Conservation (phyloP, 2,888 invertebrate genomes). For the Osmoderma eremita region DNA sequence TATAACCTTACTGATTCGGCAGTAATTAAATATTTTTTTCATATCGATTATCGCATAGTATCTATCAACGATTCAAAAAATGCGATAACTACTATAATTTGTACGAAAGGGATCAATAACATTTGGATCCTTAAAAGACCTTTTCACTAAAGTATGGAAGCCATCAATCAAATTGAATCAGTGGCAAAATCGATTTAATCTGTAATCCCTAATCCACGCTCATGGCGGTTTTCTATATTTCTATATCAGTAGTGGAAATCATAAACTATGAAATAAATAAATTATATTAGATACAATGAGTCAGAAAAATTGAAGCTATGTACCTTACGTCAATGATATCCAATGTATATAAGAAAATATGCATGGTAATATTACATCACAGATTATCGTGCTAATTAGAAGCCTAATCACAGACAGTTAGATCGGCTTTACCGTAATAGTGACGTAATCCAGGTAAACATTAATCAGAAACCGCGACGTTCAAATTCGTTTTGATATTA, state of each 20-base stretch:
- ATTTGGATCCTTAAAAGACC: neutral
- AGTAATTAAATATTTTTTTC: too few species aligned
- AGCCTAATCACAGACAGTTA: conserved; percentile 1
- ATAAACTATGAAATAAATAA: conserved; percentile 2
- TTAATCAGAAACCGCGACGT: conserved; percentile 6
- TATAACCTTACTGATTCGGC: too few species aligned
- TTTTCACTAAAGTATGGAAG: neutral
- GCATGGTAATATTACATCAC: neutral
- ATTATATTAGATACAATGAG: neutral
- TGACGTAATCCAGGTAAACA: conserved; percentile 1
- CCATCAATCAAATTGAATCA: conserved; percentile 6
- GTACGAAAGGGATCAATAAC: neutral
- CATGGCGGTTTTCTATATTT: too few species aligned
- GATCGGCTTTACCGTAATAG: neutral
- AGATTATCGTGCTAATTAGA: neutral
- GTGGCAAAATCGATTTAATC: neutral
- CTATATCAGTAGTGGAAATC: neutral
- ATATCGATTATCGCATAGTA: neutral
- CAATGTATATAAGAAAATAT: too few species aligned
- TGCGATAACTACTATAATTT: neutral
- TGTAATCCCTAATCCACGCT: neutral
- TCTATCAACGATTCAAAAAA: neutral
- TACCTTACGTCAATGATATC: too few species aligned
- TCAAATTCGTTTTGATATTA: conserved; percentile 7
- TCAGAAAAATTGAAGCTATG: too few species aligned